Evolutionary conservation across 2,113 vertebrate genomes (phyloP), one percentile per base, ranked within the genome.

Genomic region (Condylura cristata): DNA sequence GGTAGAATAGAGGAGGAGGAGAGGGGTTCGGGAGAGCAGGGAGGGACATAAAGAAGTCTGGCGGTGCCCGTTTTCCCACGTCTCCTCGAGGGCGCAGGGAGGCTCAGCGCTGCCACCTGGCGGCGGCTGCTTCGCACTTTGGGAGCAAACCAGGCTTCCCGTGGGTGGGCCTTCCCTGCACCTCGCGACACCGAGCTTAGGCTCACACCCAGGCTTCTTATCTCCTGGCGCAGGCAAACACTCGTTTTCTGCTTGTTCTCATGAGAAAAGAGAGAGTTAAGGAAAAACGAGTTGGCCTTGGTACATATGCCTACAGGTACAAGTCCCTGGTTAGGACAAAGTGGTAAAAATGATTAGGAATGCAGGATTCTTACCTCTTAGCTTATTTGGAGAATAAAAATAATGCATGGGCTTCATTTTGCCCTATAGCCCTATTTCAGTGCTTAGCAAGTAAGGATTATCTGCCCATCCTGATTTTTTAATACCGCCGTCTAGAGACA

Each of bases 61-160:
- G 53, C 63, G 41, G 22, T 34, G 37, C 91, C 60, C 37, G n/a
- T 74, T 96, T 94, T 96, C 97, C 96, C 92, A 92, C 44, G 91
- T 86, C 71, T 86, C 70, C 80, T 37, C n/a, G 65, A 30, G 12
- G 51, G 86, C 53, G 17, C 96, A 95, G 11, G 70, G 96, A 98
- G 99, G 98, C 99, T 99, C 99, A 98, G 98, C 98, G 97, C 98
- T 98, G 99, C 99, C 99, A 99, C 99, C 99, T 99, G 99, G 99
- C 97, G 99, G 97, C 96, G 28, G 95, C 37, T 14, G 6, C 78
- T 71, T 9, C 95, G 26, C 2, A 51, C 86, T 1, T 0, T 20
- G 75, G 63, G 16, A 3, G 82, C 89, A n/a, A 7, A 46, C 34
- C 32, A 4, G 65, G 78, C 78, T 39, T 8, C 51, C 11, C 24